Percentiles rank a stretch among this genome's conserved stretches.
These are phyloP conservation scores for Hermatobates lingyangjiaoensis DNA, from an alignment of 1,140 invertebrate genomes.

Conservation along the genomic window DNA sequence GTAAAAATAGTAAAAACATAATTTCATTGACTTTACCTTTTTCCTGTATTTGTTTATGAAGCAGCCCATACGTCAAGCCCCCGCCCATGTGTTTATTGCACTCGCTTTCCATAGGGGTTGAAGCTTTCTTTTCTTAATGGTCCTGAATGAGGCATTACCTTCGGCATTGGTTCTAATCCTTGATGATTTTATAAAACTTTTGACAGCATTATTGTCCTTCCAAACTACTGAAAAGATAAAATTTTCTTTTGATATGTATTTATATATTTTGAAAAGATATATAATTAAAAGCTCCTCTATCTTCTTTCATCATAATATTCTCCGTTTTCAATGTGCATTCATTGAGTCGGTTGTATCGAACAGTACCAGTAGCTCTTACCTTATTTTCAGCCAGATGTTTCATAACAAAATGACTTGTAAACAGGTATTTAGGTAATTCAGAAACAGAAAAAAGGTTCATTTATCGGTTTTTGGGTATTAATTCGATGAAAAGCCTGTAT, in stretches of 20 bases:
- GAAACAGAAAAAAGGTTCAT: too few relatives aligned
- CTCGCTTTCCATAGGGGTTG: constrained; percentile 9
- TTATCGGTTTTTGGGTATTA: too few relatives aligned
- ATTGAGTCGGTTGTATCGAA: constrained; percentile 3
- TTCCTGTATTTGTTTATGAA: constrained; percentile 8
- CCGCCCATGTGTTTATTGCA: constrained; percentile 12
- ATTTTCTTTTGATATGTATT: too few relatives aligned
- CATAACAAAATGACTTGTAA: constrained; percentile 13
- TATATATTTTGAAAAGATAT: too few relatives aligned
- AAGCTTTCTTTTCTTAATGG: constrained; percentile 6
- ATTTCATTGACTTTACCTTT: constrained; percentile 11
- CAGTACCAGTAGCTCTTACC: constrained; percentile 2
- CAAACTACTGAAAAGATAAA: constrained; percentile 8
- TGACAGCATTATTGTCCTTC: constrained; percentile 15
- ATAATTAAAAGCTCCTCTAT: not conserved
- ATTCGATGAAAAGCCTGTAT: too few relatives aligned
- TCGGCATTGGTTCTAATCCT: constrained; percentile 9
- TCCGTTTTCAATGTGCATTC: constrained; percentile 3
- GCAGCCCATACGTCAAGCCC: constrained; percentile 8
- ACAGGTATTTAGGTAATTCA: too few relatives aligned
- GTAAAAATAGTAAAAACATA: constrained; percentile 14
- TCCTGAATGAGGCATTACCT: constrained; percentile 12
- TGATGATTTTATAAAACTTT: constrained; percentile 11
- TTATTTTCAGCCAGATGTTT: not conserved
- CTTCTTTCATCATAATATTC: not conserved